These are phyloP conservation scores for Littorina saxatilis DNA, from an alignment of 1,140 invertebrate species.

Conservation along the genomic window DNA sequence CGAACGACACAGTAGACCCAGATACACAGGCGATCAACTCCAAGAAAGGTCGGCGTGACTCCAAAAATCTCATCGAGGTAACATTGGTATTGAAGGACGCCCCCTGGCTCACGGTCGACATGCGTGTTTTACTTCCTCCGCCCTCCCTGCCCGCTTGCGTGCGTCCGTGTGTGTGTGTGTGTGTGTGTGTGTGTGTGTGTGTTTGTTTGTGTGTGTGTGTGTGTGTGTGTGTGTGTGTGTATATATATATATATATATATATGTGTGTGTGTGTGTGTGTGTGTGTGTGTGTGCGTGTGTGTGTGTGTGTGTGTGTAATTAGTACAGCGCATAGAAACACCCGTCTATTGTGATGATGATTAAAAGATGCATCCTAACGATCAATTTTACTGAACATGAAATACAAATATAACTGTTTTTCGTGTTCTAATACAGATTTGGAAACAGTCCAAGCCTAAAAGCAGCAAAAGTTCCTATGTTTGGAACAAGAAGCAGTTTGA, in stretches of 20 bases:
- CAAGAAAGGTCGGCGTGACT: slow-evolving; percentile 50
- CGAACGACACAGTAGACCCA: slow-evolving; percentile 56
- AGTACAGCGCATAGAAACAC: not conserved
- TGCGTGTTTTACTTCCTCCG: no score
- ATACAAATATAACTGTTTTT: no score
- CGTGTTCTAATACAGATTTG: slow-evolving; percentile 54
- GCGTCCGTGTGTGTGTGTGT: no score
- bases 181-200: no score
- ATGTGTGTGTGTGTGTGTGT: not conserved
- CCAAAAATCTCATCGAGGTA: slow-evolving; percentile 77
- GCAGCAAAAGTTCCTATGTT: slow-evolving; percentile 75
- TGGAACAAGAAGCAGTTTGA: slow-evolving; percentile 66
- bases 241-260: not conserved
- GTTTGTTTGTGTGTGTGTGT: no score
- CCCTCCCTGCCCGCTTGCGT: no score
- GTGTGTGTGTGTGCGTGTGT: not conserved
- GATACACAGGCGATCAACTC: slow-evolving; percentile 47
- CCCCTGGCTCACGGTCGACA: no score
- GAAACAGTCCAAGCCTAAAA: slow-evolving; percentile 59
- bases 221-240: no score
- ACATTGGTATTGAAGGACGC: no score
- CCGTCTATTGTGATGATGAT: not conserved
- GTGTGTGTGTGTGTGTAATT: not conserved
- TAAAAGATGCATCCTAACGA: no score
- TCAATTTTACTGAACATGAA: no score